Evolutionary conservation across 2,888 invertebrate species (phyloP), one percentile per base, ranked within the genome.

Genomic region (Drosophila austrosaltans): DNA sequence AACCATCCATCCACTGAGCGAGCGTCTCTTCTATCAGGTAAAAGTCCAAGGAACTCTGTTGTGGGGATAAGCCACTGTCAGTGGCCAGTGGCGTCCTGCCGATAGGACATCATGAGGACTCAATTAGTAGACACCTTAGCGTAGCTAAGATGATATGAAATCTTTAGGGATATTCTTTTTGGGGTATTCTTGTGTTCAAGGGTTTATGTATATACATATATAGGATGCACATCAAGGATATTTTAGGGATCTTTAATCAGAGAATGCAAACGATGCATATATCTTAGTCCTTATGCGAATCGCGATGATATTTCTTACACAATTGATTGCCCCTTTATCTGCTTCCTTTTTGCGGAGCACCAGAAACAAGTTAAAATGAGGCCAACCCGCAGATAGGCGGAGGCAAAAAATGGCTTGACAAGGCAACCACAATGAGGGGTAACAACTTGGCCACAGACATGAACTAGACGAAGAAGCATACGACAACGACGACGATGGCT

Each of bases 301-400:
- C 10, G 36, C 8, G 8, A 8, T 36, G 48, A 48, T 48, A 3
- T 3, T 48, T 10, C 22, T 3, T 22, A 4, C 10, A 36, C 36
- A 36, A 36, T 8, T 8, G 36, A 8, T 4, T 36, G 16, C 36
- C 36, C 36, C 3, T 48, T 25, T 3, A 3, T 7, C 48, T 10
- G 22, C 48, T 25, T 48, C 25, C 8, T 25, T 7, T 16, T 81
- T 89, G 89, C 79, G 89, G 89, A 77, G 86, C 79, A 79, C 89
- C 89, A 65, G 79, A 77, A 85, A 74, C 72, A 86, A 83, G 83
- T 81, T 79, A 81, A 86, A 82, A 83, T 83, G 86, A 82, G 86
- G 82, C 79, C 79, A 77, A 73, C 74, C 62, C 72, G 69, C 62
- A 67, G 65, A 69, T 67, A 66, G 62, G 80, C 39, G 22, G 57